Conservation (phyloP, 2,113 vertebrate genomes). For the Oreochromis spilurus region DNA sequence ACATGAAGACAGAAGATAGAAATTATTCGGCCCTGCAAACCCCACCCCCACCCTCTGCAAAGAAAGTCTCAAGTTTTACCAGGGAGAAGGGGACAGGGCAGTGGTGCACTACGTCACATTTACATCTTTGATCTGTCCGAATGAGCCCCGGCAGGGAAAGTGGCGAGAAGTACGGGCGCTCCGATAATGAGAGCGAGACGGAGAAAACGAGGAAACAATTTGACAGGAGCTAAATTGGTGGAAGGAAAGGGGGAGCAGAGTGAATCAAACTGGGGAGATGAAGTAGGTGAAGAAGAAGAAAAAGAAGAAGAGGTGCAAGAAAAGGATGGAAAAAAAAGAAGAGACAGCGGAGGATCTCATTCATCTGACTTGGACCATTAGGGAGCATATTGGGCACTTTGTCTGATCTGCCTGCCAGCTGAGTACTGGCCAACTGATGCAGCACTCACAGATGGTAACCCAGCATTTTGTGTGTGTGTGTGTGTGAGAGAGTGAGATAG, state of each 20-base stretch:
- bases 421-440: slow-evolving; percentile 64
- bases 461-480: slow-evolving; percentile 33
- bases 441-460: slow-evolving; percentile 65
- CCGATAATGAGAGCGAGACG: slow-evolving; percentile 4
- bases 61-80: neutral
- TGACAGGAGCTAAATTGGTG: slow-evolving; percentile 28
- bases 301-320: slow-evolving; percentile 9
- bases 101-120: slow-evolving; percentile 2
- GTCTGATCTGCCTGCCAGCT: slow-evolving; percentile 71
- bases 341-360: slow-evolving; percentile 46
- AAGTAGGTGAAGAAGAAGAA: slow-evolving; percentile 5
- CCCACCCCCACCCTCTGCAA: neutral
- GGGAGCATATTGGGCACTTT: slow-evolving; percentile 74
- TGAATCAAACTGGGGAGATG: neutral
- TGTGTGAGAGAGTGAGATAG: neutral
- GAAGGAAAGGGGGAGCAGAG: neutral
- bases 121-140: slow-evolving; percentile 18
- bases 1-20: neutral
- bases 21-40: neutral
- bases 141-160: slow-evolving; percentile 8
- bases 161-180: neutral
- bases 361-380: slow-evolving; percentile 69
- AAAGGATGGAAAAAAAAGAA: slow-evolving; percentile 1
- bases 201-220: slow-evolving; percentile 5
- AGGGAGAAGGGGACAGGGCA: neutral